phyloP scores from a whole-genome alignment of 2,888 invertebrate genomes.

The Pammene aurita region DNA sequence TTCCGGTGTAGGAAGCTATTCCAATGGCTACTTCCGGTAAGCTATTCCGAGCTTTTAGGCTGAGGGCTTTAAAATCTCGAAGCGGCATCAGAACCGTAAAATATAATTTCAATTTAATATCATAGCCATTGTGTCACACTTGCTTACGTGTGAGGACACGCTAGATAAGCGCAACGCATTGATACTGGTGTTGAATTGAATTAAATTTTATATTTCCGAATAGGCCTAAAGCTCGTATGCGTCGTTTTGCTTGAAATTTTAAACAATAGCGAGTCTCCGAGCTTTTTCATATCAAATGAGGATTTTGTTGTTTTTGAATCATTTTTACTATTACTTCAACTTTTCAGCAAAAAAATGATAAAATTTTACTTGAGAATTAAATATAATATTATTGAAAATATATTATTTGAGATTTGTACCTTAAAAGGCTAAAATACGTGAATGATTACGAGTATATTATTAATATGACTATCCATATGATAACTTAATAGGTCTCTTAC shows the following conservation, averaged over 20 bases:
- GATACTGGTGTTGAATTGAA: neutral
- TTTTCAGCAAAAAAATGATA: neutral
- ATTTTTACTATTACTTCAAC: neutral
- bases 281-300: neutral
- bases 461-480: no score
- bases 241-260: conserved; percentile 13
- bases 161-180: neutral
- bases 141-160: neutral
- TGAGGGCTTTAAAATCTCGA: conserved; percentile 23
- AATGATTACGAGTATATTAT: no score
- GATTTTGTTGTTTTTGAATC: neutral
- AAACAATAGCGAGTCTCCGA: neutral
- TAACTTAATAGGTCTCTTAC: no score
- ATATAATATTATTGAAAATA: no score
- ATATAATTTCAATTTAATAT: neutral
- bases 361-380: neutral
- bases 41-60: conserved; percentile 44
- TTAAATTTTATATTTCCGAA: neutral
- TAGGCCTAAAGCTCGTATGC: neutral
- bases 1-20: conserved; percentile 46
- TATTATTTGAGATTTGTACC: no score
- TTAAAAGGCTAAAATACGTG: no score
- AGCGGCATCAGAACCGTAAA: neutral
- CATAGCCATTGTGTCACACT: no score
- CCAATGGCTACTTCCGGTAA: conserved; percentile 46